Evolutionary conservation across 2,113 vertebrate genomes (phyloP), one percentile per base, ranked within the genome.

Genomic region (Nesoenas mayeri): DNA sequence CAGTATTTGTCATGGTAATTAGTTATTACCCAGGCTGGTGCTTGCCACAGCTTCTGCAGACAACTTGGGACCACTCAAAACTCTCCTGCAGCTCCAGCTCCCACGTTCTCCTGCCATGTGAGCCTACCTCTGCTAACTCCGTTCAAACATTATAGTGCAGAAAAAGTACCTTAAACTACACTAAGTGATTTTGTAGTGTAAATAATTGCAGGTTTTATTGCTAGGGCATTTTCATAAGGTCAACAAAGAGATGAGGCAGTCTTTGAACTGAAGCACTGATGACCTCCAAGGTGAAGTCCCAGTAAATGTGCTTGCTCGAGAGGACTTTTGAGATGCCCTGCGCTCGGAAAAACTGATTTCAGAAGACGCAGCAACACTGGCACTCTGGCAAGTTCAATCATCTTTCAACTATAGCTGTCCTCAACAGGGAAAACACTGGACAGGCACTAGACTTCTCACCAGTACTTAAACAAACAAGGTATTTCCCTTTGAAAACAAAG

Each of bases 171-270:
- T 44, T 31, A 61, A 81, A 50, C 14, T 32, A 69, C 2, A 11
- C 12, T 11, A 50, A 56, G 38, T 25, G 0, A 72, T 75, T 93
- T 34, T 47, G 53, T 66, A 61, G 40, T 1, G 0, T 34, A 53
- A 42, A 40, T 29, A 79, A 92, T 40, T 32, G 15, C n/a, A 24
- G 13, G 31, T 61, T 87, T 72, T 61, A 29, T 77, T 58, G 70
- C 80, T 44, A 71, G 29, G 51, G 56, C 22, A 26, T 54, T 93
- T 85, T 79, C 79, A 65, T 51, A 60, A 67, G 24, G 53, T 24
- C 42, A 58, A 40, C 7, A 50, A 64, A 70, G 60, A 86, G 10
- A 16, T 11, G 5, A 84, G 29, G 34, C 48, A 64, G 26, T 6
- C 72, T 91, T 20, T 28, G 40, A 87, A 85, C 6, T 19, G 50